Evolutionary conservation across 2,113 vertebrate genomes (phyloP).

Genomic region (Bagarius yarrelli): DNA sequence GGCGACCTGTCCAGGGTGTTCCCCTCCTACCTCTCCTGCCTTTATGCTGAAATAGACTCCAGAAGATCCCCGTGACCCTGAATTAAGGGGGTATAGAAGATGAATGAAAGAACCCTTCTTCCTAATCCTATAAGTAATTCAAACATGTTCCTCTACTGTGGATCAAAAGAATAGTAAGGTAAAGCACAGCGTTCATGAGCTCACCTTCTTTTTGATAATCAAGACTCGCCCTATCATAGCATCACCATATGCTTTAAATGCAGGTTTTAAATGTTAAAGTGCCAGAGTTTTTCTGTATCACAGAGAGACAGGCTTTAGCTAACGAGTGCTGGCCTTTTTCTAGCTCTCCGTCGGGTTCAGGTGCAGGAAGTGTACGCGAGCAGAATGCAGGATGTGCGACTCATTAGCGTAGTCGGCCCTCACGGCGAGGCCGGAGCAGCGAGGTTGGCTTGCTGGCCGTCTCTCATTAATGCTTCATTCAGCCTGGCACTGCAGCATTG

Average conservation of each 20-base stretch:
- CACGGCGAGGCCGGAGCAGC: constrained; percentile 4
- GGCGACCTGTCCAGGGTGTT: too few species aligned
- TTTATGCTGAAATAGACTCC: too few species aligned
- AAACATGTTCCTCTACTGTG: too few species aligned
- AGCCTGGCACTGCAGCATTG: constrained; percentile 30
- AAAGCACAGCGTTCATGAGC: too few species aligned
- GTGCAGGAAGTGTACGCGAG: constrained; percentile 18
- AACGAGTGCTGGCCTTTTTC: constrained; percentile 1
- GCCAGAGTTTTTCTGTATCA: not conserved
- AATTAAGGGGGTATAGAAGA: too few species aligned
- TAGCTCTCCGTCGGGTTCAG: not conserved
- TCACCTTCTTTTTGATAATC: too few species aligned
- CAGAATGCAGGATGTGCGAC: constrained; percentile 43
- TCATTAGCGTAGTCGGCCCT: constrained; percentile 43
- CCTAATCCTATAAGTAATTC: too few species aligned
- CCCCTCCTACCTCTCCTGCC: too few species aligned
- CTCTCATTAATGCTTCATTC: constrained; percentile 47
- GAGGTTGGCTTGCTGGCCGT: constrained; percentile 13
- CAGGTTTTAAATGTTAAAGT: not conserved
- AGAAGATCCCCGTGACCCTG: too few species aligned
- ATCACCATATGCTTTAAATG: not conserved
- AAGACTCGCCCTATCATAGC: too few species aligned
- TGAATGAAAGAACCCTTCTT: too few species aligned
- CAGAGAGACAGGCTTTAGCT: not conserved
- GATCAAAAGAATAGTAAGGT: too few species aligned